These are phyloP conservation scores for Bhutanitis thaidina DNA, from an alignment of 2,888 invertebrate genomes.

Conservation along the genomic window DNA sequence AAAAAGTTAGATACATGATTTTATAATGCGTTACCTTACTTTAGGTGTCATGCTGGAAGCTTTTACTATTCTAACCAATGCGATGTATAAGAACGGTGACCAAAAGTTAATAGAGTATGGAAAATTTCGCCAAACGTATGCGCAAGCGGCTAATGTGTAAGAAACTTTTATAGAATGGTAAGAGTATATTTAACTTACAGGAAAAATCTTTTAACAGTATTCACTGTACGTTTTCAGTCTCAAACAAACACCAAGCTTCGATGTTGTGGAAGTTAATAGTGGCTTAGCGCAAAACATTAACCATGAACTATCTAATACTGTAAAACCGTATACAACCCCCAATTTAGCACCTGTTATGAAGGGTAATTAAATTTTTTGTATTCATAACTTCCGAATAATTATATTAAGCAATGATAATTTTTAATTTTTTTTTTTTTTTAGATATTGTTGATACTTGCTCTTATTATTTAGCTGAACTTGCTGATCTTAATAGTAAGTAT, in stretches of 20 bases:
- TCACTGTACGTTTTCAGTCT: conserved; percentile 36
- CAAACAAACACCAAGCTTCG: conserved; percentile 42
- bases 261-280: conserved; percentile 43
- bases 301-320: conserved; percentile 35
- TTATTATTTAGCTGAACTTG: conserved; percentile 56
- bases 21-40: background rate
- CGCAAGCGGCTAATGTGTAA: conserved; percentile 54
- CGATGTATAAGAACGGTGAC: conserved; percentile 51
- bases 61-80: conserved; percentile 47
- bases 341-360: conserved; percentile 43
- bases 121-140: conserved; percentile 49
- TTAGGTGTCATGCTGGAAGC: conserved; percentile 57
- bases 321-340: conserved; percentile 39
- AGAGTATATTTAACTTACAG: too few relatives aligned
- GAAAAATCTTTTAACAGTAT: too few relatives aligned
- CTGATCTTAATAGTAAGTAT: conserved; percentile 58
- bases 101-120: conserved; percentile 43
- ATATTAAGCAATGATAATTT: background rate
- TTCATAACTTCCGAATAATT: background rate
- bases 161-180: conserved; percentile 17
- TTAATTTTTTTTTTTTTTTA: conserved; percentile 34
- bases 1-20: background rate
- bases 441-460: conserved; percentile 55
- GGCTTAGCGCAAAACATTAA: conserved; percentile 39
- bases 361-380: conserved; percentile 28